Evolutionary conservation across 2,113 vertebrate species (phyloP).

Genomic region (Brachirus orientalis): DNA sequence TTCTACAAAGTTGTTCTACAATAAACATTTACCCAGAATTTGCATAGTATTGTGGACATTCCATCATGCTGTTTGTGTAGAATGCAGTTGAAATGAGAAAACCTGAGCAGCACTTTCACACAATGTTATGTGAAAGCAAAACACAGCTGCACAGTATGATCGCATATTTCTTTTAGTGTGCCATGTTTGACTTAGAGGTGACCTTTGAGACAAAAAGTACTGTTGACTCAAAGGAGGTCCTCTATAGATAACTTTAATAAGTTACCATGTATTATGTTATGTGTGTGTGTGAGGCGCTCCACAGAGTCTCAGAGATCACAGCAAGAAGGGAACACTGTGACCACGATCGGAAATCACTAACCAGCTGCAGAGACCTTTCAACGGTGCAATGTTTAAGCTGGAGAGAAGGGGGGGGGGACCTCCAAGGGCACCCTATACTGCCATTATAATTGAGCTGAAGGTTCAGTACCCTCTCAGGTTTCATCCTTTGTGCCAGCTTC

Average conservation of each 20-base stretch:
- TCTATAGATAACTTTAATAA: constrained; percentile 74
- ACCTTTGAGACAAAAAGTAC: constrained; percentile 73
- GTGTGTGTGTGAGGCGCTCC: constrained; percentile 50
- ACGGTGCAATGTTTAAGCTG: constrained; percentile 41
- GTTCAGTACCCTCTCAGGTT: constrained; percentile 62
- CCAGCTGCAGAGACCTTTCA: constrained; percentile 48
- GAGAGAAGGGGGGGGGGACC: constrained; percentile 32
- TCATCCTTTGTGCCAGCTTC: constrained; percentile 41
- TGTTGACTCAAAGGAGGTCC: constrained; percentile 76
- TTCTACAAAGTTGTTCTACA: neutral
- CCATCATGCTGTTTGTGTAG: constrained; percentile 27
- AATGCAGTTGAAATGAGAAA: neutral
- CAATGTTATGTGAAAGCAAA: neutral
- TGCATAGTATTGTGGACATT: constrained; percentile 46
- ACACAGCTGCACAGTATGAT: constrained; percentile 5
- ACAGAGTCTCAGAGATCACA: constrained; percentile 60
- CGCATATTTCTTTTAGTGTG: constrained; percentile 42
- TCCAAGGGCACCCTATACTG: constrained; percentile 55
- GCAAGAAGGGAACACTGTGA: constrained; percentile 40
- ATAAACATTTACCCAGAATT: constrained; percentile 35
- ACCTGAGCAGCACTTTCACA: constrained; percentile 34
- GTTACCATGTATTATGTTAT: constrained; percentile 71
- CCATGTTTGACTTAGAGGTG: constrained; percentile 69
- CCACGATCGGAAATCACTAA: constrained; percentile 72
- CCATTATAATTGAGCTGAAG: constrained; percentile 38